phyloP scores from a whole-genome alignment of 2,113 vertebrate species.

The Galbula dea region DNA sequence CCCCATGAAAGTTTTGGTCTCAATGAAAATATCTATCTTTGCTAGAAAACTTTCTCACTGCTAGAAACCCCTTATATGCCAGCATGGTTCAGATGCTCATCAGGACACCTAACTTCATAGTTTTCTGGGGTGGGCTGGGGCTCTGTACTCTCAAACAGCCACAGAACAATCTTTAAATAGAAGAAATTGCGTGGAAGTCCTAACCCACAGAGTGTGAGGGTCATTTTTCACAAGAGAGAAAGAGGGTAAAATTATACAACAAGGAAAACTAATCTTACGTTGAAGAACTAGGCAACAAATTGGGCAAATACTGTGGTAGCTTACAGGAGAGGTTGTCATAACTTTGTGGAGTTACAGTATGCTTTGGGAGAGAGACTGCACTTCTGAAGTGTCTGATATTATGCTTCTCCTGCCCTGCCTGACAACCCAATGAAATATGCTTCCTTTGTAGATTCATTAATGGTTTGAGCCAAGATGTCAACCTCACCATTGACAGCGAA shows the following conservation, averaged over 20 bases:
- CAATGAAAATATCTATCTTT: background rate
- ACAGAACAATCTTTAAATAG: background rate
- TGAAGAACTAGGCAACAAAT: background rate
- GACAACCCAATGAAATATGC: background rate
- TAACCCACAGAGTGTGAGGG: background rate
- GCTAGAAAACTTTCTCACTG: background rate
- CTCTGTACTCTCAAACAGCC: background rate
- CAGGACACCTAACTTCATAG: background rate
- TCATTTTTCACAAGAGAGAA: background rate
- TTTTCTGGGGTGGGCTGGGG: background rate
- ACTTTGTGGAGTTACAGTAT: background rate
- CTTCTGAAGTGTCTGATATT: background rate
- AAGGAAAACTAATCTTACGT: background rate
- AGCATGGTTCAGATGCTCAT: background rate
- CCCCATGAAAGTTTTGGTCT: background rate
- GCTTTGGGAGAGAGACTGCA: background rate
- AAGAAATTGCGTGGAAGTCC: background rate
- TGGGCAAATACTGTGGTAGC: background rate
- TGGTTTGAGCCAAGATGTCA: slow-evolving; percentile 70
- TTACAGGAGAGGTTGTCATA: background rate
- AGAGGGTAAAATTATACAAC: background rate
- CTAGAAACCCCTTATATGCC: background rate
- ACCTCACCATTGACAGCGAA: slow-evolving; percentile 67
- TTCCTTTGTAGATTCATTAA: slow-evolving; percentile 86
- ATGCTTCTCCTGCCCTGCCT: background rate